Base-by-base conservation (phyloP, 1,140 invertebrate species). In the Drosophila biarmipes region DNA sequence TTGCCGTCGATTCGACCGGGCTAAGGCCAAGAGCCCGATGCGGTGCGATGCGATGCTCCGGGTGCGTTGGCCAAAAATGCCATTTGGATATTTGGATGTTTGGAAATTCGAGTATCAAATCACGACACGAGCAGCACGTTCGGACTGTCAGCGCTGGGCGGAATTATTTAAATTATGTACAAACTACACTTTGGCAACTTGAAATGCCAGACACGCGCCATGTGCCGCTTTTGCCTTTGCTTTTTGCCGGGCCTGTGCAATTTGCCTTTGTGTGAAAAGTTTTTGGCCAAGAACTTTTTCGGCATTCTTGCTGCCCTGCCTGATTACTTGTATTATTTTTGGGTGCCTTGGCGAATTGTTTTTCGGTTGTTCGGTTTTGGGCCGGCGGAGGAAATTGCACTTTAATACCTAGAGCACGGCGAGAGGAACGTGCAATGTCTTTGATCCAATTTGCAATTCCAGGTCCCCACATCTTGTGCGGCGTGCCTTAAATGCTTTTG, bases 101-200 rank as follows among this genome's bases (percentile, higher is more conserved):
- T 38, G 37, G 37, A 8, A 6, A 38, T 40, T 75, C 34, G 21
- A 48, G 58, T 69, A 87, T 82, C 78, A 75, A 80, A 85, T 78
- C 82, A 61, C 54, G 58, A 69, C 81, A 74, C 80, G 66, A 59
- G 48, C 80, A 56, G 63, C 80, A 85, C 73, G 78, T 78, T 62
- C 58, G 37, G 57, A 67, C 78, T 81, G 82, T 81, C 81, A 74
- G 69, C 78, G 61, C 57, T 74, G 51, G 66, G 61, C 61, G 78
- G 63, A 49, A 89, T 76, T 86, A 86, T 86, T 86, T 82, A 86
- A 86, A 86, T 86, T 72, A 87, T 86, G 75, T 87, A 78, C 74
- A 75, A 86, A 82, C 84, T 82, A 81, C 82, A 78, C 51, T 74
- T 49, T 62, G 63, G 57, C 62, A 64, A 67, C 71, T 87, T 86